Evolutionary conservation across 2,888 invertebrate species (phyloP).

Genomic region (Pristionchus japonicus): DNA sequence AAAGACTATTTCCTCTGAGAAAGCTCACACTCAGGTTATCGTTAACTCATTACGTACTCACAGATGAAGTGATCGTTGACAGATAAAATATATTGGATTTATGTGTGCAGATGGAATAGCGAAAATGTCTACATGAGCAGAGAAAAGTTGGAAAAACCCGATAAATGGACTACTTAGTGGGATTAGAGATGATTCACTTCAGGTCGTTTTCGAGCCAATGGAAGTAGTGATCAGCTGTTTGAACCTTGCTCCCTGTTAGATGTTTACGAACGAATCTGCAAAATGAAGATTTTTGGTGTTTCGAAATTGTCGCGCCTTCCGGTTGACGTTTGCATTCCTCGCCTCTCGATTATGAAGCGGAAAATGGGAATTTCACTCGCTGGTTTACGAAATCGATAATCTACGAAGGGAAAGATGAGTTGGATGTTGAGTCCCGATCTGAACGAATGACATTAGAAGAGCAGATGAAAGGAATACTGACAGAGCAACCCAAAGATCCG

Average conservation of each 20-base stretch:
- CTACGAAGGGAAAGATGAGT: background rate
- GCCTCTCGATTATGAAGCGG: background rate
- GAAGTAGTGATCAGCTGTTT: background rate
- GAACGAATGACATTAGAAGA: background rate
- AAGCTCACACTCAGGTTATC: too few relatives aligned
- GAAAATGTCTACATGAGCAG: too few relatives aligned
- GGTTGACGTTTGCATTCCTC: background rate
- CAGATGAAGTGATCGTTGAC: too few relatives aligned
- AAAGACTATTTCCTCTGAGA: too few relatives aligned
- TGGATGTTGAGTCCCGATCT: background rate
- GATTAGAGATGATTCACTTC: background rate
- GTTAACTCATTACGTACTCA: too few relatives aligned
- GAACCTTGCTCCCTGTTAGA: background rate
- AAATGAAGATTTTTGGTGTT: background rate
- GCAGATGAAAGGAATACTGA: background rate
- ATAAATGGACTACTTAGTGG: background rate
- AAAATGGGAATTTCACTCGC: background rate
- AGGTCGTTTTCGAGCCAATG: conserved; percentile 15
- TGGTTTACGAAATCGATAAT: background rate
- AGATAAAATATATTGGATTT: too few relatives aligned
- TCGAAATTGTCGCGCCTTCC: background rate
- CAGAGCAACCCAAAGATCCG: background rate
- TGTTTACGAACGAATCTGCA: background rate
- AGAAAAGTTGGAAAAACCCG: background rate
- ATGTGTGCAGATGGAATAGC: too few relatives aligned